Evolutionary conservation across 2,797 vertebrate genomes (phyloP).

Genomic region (Buphagus erythrorhynchus): DNA sequence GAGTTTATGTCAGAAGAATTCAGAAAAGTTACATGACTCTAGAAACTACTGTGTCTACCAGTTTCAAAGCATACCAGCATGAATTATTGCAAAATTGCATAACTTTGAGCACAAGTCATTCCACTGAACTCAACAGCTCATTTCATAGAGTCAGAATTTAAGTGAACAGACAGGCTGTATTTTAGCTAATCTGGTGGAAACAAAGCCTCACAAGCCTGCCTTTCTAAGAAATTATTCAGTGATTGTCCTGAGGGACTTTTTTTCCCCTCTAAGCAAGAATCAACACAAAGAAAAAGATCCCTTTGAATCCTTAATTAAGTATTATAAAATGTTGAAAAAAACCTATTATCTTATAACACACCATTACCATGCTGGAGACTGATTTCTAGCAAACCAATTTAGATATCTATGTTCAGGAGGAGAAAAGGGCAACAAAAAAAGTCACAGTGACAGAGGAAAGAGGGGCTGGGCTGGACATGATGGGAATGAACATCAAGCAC

Average conservation of each 20-base stretch:
- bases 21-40: background rate
- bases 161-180: conserved; percentile 15
- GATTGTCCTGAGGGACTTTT: background rate
- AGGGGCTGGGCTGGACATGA: background rate
- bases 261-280: conserved; percentile 38
- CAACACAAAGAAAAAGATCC: conserved; percentile 26
- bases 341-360: conserved; percentile 15
- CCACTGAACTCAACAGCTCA: background rate
- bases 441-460: background rate
- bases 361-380: background rate
- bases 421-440: background rate
- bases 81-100: background rate
- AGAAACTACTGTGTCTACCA: background rate
- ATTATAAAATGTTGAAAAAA: conserved; percentile 31
- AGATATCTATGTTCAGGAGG: background rate
- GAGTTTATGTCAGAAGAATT: background rate
- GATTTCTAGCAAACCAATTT: conserved; percentile 1
- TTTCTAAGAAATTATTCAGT: conserved; percentile 58
- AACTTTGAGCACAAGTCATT: background rate
- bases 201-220: conserved; percentile 18
- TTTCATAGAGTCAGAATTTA: background rate
- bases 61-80: background rate
- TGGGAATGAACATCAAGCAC: background rate
- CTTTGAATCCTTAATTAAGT: conserved; percentile 63
- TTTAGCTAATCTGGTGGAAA: conserved; percentile 61